A percentile compares a stretch with the other conserved stretches of the same genome.
Evolutionary conservation across 2,113 vertebrate genomes (phyloP).

Genomic region (Callopanchax toddi): DNA sequence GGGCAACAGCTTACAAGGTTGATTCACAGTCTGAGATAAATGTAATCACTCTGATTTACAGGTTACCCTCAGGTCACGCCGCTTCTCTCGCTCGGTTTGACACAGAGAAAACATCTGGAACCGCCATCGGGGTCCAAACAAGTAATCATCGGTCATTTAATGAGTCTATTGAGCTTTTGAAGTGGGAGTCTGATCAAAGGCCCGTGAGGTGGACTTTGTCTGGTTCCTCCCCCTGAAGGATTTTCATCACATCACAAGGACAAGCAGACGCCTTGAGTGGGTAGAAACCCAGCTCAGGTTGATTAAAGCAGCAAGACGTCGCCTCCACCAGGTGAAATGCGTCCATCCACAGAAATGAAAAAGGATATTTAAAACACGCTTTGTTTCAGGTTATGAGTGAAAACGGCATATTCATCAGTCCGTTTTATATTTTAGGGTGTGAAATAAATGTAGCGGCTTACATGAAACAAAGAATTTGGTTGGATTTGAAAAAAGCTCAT

Average conservation of each 20-base stretch:
- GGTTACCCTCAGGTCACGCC: slow-evolving; percentile 33
- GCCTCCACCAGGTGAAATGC: background rate
- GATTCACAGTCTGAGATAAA: slow-evolving; percentile 32
- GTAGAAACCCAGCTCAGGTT: slow-evolving; percentile 7
- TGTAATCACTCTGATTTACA: slow-evolving; percentile 47
- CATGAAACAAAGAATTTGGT: too few species aligned
- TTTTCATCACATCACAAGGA: slow-evolving; percentile 61
- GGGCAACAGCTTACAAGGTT: slow-evolving; percentile 20
- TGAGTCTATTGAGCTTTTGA: slow-evolving; percentile 38
- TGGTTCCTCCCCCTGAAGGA: slow-evolving; percentile 11
- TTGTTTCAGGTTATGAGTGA: too few species aligned
- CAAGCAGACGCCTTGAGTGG: slow-evolving; percentile 29
- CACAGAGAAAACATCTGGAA: slow-evolving; percentile 67
- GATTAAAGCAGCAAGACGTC: slow-evolving; percentile 41
- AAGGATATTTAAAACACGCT: too few species aligned
- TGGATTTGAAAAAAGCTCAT: too few species aligned
- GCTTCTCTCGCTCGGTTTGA: slow-evolving; percentile 33
- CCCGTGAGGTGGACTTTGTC: slow-evolving; percentile 27
- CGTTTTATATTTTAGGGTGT: too few species aligned
- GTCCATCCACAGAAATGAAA: background rate
- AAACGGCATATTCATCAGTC: too few species aligned
- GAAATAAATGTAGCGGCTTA: too few species aligned
- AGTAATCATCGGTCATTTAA: slow-evolving; percentile 38
- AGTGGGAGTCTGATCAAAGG: slow-evolving; percentile 66
- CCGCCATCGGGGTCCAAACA: slow-evolving; percentile 22